Conservation (phyloP, 1,140 invertebrate genomes). For the Neoseiulus cucumeris region DNA sequence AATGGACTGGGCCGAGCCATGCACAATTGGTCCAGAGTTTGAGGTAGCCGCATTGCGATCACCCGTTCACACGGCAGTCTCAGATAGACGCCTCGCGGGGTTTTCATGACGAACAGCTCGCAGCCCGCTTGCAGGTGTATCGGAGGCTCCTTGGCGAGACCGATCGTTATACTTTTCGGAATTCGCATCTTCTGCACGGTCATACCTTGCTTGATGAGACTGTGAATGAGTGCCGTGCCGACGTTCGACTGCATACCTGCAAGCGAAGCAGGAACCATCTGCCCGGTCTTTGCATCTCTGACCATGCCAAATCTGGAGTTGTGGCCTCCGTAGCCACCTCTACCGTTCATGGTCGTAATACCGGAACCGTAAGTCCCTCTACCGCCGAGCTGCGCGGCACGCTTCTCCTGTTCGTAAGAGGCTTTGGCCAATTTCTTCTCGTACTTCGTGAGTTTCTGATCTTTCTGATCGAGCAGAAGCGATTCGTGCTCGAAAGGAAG, state of each 20-base stretch:
- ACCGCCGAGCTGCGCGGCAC: conserved; percentile 34
- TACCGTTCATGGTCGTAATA: not conserved
- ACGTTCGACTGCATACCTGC: not conserved
- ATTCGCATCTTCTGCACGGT: conserved; percentile 80
- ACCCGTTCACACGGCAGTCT: conserved; percentile 85
- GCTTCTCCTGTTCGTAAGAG: conserved; percentile 82
- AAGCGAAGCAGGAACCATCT: not conserved
- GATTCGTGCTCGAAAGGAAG: conserved; percentile 89
- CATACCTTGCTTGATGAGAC: conserved; percentile 47
- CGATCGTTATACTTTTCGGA: conserved; percentile 43
- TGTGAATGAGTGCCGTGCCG: conserved; percentile 15
- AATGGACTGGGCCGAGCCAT: conserved; percentile 18
- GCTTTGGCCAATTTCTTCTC: conserved; percentile 81
- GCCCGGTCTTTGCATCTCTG: not conserved
- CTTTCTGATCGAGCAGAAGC: conserved; percentile 78
- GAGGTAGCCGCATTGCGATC: conserved; percentile 57
- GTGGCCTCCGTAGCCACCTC: conserved; percentile 18
- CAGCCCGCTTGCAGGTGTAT: conserved; percentile 76
- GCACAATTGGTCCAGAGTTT: conserved; percentile 17
- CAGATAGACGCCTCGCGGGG: conserved; percentile 85
- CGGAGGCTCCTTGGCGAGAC: conserved; percentile 46
- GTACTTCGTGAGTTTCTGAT: conserved; percentile 77
- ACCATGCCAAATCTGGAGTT: conserved; percentile 10
- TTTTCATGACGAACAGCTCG: conserved; percentile 77
- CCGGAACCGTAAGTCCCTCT: not conserved